Base-by-base conservation (phyloP, 2,888 invertebrate species). In the Orgyia antiqua region DNA sequence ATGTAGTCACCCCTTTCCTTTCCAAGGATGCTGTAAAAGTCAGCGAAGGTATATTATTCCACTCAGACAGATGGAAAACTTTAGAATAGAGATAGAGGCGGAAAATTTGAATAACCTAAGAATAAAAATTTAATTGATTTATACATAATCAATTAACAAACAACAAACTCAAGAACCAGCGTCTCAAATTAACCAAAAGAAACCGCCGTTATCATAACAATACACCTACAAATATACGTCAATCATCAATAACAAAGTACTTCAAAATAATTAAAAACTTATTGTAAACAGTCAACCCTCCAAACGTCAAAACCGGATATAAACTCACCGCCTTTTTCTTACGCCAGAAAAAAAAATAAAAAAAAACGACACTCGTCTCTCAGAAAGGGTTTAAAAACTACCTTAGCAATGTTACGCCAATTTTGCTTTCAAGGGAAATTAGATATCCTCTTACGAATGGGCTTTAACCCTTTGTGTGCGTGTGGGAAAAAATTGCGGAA, bases 241-340 rank as follows among this genome's bases (percentile, higher is more conserved):
- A 65, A 63, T 69, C 64, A 35, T 41, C 32, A 51, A 68, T 63
- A 57, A 56, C 68, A 72, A 69, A 66, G 79, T 76, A 79, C 84
- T 86, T 68, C 68, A 82, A 74, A n/a, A 75, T 83, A 86, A 86
- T 86, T 86, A 84, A 79, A n/a, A 73, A 67, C 80, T 68, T 74
- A 78, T 80, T 80, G 69, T 79, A 62, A 67, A 62, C 67, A 72
- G 70, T 68, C 69, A 71, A 69, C 77, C 80, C 78, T 74, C 57
- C 64, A 70, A 71, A 76, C 60, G 75, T 78, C 77, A 80, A 68
- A n/a, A 51, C 82, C 84, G 86, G 86, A 86, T 80, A 86, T 84
- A 86, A 86, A 86, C 86, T 79, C 74, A 82, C 84, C 86, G 86
- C 86, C 86, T 83, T 80, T 86, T 86, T 83, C 84, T 86, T 82